Evolutionary conservation across 2,797 vertebrate species (phyloP), one percentile per base, ranked within the genome.

Genomic region (Pantherophis alleghaniensis): DNA sequence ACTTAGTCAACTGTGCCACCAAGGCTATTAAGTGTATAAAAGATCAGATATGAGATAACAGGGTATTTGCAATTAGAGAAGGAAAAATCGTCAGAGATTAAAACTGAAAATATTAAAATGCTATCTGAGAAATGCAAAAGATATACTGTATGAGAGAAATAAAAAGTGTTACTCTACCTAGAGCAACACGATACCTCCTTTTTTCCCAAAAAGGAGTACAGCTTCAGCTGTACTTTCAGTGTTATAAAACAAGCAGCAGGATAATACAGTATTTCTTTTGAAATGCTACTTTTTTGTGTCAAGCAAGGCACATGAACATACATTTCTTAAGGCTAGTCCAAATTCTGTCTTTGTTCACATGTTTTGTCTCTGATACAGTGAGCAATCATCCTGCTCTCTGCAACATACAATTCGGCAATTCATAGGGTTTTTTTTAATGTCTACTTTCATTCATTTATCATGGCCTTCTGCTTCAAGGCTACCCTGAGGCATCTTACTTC

Each of bases 381-480:
- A 93, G 90, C 63, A 92, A 94, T 94, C 60, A 14, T 92, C 53
- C 94, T 92, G 91, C 11, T 93, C 14, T 93, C 93, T 94, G 93
- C 92, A 93, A 92, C 59, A 61, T 42, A 14, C 47, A 0, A 0
- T 59, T 92, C 56, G n/a, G 10, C 61, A 92, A 66, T 28, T 95
- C 0, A 88, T 94, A 79, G 69, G 91, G 74, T 90, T 63, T 63
- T 96, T 94, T 86, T 95, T 89, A 96, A 94, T 90, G 14, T 24
- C 94, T 96, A 59, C 24, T 66, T 94, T 96, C 93, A 87, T 95
- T 96, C 96, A 96, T 90, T 90, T 79, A 87, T n/a, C 92, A 74
- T 92, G 79, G 59, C 91, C 94, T 96, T 96, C 61, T 7, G 89
- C 96, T 96, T 96, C 94, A 93, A 96, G 96, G 95, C 94, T 96